Base-by-base conservation (phyloP, 2,888 invertebrate species). In the Chirona hameri region DNA sequence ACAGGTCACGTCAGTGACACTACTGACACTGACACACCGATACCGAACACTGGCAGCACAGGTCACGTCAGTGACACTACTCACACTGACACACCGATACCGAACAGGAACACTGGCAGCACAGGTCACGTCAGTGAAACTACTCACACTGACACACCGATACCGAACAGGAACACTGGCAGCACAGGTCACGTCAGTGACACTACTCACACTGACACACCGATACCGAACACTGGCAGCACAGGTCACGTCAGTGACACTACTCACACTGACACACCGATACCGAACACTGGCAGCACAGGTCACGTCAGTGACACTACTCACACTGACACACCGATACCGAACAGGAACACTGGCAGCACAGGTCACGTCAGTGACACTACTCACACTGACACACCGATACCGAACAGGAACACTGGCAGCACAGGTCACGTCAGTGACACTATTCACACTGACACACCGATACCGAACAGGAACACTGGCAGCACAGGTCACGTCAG, bases 391-490 rank as follows among this genome's bases (percentile, higher is more conserved):
- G 52, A n/a, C n/a, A n/a, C n/a, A n/a, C 97, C 97, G 86, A 98
- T 95, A 21, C 98, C 98, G 88, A 98, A 98, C 12, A 96, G n/a
- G n/a, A n/a, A n/a, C n/a, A n/a, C 98, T 96, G 39, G 39, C 39
- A 2, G 39, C 39, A 39, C 39, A 39, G 39, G 39, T 39, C 39
- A 39, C 39, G 39, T 39, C 7, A 39, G 39, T 39, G 39, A 39
- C 39, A 39, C 39, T 39, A 7, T 7, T 97, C 96, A 98, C 96
- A 86, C 96, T 96, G 52, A n/a, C n/a, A n/a, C n/a, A n/a, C 97
- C 97, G 86, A 98, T 95, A 21, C 98, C 98, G 88, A 98, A 98
- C 12, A 96, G n/a, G n/a, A n/a, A n/a, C n/a, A n/a, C 98, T 96
- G 39, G 39, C 39, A 2, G 39, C 39, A 39, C 39, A 39, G 39